Percentiles rank a stretch among this genome's conserved stretches.
These are phyloP conservation scores for Lepidurus arcticus DNA, from an alignment of 1,140 invertebrate genomes.

Conservation along the genomic window DNA sequence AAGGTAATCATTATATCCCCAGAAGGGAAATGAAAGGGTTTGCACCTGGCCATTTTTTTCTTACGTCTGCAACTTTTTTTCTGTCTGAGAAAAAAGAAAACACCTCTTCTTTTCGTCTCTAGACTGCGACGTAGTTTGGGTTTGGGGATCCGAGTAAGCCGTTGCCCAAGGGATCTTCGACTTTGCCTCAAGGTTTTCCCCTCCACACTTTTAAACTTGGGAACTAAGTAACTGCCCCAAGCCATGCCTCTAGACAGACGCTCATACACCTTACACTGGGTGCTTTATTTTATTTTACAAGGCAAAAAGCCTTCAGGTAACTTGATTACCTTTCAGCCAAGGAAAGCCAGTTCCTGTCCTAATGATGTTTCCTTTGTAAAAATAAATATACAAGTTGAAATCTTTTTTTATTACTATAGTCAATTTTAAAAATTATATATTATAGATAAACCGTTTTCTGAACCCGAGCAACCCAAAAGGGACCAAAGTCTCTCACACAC, in stretches of 20 bases:
- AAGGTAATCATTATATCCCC: not conserved
- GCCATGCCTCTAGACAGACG: constrained; percentile 4
- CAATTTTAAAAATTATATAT: too few species aligned
- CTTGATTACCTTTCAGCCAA: not conserved
- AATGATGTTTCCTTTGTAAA: too few species aligned
- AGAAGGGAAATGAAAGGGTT: not conserved
- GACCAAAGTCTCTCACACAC: too few species aligned
- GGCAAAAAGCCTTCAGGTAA: not conserved
- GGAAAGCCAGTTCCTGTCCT: too few species aligned
- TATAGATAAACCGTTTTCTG: too few species aligned
- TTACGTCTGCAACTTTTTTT: not conserved
- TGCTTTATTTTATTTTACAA: not conserved
- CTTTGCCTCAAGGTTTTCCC: not conserved
- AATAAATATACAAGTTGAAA: too few species aligned
- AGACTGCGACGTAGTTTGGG: not conserved
- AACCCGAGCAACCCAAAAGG: too few species aligned
- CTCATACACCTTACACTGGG: not conserved
- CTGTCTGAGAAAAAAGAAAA: too few species aligned
- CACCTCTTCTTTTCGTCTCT: not conserved
- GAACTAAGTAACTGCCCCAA: not conserved
- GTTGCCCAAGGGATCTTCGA: not conserved
- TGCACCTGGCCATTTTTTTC: constrained; percentile 8
- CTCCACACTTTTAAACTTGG: not conserved
- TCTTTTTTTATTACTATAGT: too few species aligned
- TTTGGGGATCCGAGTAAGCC: not conserved